A percentile compares a stretch with the other conserved stretches of the same genome.
phyloP scores from a whole-genome alignment of 2,888 invertebrate species.

The Watsonalla cultraria region DNA sequence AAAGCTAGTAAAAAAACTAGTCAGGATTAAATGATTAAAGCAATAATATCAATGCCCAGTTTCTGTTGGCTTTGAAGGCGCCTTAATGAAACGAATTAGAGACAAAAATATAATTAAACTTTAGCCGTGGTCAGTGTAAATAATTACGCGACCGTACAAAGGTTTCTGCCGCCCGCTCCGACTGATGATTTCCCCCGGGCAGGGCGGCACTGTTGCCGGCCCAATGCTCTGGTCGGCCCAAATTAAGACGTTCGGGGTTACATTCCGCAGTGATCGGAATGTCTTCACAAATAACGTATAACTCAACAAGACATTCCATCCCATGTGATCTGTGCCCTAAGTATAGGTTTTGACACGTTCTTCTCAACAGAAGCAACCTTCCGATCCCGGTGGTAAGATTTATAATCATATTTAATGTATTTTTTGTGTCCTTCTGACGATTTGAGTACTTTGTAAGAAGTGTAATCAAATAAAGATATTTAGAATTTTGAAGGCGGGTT shows the following conservation, averaged over 20 bases:
- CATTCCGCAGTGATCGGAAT: slow-evolving; percentile 1
- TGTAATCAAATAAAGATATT: too few species aligned
- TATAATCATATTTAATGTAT: too few species aligned
- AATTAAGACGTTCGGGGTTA: slow-evolving; percentile 18
- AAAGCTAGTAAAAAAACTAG: too few species aligned
- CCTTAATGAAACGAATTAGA: slow-evolving; percentile 20
- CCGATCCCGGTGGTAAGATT: too few species aligned
- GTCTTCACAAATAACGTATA: too few species aligned
- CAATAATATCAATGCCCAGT: slow-evolving; percentile 5
- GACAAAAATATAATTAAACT: slow-evolving; percentile 17
- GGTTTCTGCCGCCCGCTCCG: slow-evolving; percentile 17
- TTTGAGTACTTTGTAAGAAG: too few species aligned
- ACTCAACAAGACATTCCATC: too few species aligned
- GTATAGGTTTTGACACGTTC: too few species aligned
- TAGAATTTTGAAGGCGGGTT: too few species aligned
- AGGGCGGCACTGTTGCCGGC: slow-evolving; percentile 15
- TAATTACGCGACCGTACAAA: slow-evolving; percentile 23
- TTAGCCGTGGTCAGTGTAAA: slow-evolving; percentile 23
- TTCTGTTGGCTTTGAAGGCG: slow-evolving; percentile 10
- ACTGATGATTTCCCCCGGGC: slow-evolving; percentile 25
- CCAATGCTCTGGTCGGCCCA: slow-evolving; percentile 19
- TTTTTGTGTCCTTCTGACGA: too few species aligned
- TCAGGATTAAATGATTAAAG: slow-evolving; percentile 12
- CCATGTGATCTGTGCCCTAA: too few species aligned
- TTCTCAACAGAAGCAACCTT: too few species aligned